These are phyloP conservation scores for Heliangelus exortis DNA, from an alignment of 2,797 vertebrate genomes.

Conservation along the genomic window DNA sequence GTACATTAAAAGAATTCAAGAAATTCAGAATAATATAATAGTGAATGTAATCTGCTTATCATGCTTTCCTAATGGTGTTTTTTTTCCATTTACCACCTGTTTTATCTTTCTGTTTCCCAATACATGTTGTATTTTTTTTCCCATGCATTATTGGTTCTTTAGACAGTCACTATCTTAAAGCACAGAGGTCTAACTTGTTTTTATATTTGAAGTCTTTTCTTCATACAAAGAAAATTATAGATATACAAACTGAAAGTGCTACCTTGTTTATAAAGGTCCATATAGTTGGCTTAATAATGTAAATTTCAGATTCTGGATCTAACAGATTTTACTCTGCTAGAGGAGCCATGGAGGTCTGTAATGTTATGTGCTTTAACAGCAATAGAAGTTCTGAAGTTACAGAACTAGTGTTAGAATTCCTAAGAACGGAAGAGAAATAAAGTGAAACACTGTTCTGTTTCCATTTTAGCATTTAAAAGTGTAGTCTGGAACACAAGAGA, in stretches of 20 bases:
- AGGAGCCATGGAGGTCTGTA: not conserved
- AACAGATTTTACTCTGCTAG: not conserved
- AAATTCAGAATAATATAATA: not conserved
- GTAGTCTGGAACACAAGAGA: conserved; percentile 45
- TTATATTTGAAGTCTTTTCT: not conserved
- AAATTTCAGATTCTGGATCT: not conserved
- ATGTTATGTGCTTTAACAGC: not conserved
- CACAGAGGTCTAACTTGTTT: not conserved
- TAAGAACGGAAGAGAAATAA: not conserved
- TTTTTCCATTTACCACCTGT: conserved; percentile 11
- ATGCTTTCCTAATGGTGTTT: not conserved
- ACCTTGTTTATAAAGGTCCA: not conserved
- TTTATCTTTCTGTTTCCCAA: not conserved
- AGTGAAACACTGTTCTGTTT: conserved; percentile 8
- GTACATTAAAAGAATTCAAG: not conserved
- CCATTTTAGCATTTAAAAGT: conserved; percentile 63
- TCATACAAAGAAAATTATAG: not conserved
- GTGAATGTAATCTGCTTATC: not conserved
- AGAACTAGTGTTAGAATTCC: not conserved
- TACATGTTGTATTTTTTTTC: not conserved
- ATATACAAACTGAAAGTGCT: not conserved
- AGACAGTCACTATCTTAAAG: not conserved
- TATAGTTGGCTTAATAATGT: not conserved
- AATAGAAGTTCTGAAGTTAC: not conserved
- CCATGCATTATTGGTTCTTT: not conserved